Evolutionary conservation across 1,140 invertebrate species (phyloP), one percentile per base, ranked within the genome.

Genomic region (Brachionus manjavacas): DNA sequence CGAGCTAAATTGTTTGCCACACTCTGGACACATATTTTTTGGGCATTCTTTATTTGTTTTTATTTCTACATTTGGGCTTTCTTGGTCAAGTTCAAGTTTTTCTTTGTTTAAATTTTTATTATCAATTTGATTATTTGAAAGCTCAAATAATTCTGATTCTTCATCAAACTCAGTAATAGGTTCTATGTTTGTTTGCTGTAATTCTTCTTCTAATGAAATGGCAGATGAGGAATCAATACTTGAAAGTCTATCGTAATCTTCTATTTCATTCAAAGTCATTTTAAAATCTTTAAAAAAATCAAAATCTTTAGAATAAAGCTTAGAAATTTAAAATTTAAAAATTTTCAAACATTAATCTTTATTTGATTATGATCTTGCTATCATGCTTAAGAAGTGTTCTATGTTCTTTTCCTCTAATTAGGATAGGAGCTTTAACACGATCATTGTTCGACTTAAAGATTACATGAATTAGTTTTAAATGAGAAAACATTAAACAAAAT

Each of bases 1-100:
- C 25, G 96, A 97, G 9, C 94, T 95, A 90, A 99, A 99, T 66
- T 96, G 97, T 91, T 99, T 99, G 80, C 96, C 97, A 90, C 97
- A 99, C 91, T 98, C 95, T 72, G 94, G 93, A 89, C 97, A 99
- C 79, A 96, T 95, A 92, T 99, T 96, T 87, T 94, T 94, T 86
- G 95, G 92, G 25, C 52, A 52, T 16, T 80, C 76, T 11, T 9
- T 23, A 28, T 46, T 46, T 46, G 43, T 14, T n/a, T 14, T 46
- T 14, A 7, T 35, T 35, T 46, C 43, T 46, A n/a, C 12, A 46
- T 0, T 46, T 6, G 11, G 12, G 14, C 1, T 46, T 46, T 3
- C 3, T 46, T 46, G 43, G 14, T 14, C 43, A 46, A 14, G 12
- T 46, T 46, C 43, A 46, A 35, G 31, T 35, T 35, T 35, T 35